Base-by-base conservation (phyloP, 2,797 vertebrate genomes). In the Graptemys geographica region DNA sequence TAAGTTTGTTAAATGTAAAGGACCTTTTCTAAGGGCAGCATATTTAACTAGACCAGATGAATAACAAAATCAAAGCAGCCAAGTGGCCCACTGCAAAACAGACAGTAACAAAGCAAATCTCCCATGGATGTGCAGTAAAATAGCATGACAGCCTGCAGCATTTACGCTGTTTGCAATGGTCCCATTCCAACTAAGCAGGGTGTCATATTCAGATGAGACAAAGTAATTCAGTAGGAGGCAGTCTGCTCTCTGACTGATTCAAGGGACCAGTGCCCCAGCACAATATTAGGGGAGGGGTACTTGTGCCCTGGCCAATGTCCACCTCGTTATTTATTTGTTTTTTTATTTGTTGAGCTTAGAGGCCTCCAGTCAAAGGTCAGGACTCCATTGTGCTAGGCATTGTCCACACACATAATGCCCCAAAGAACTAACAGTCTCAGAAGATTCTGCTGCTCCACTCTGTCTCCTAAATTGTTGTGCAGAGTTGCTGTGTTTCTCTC, bases 241-340 rank as follows among this genome's bases (percentile, higher is more conserved):
- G 23, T 28, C 28, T 44, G 69, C 31, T 53, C 12, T 89, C 57
- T 72, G 62, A 49, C 69, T 12, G 1, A 5, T 0, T 82, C 0
- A 2, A 8, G 2, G 0, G 51, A 12, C 23, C 37, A 0, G 0
- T 47, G 27, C 53, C 1, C 1, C 72, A 27, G 37, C 37, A 72
- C 19, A 6, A 41, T 72, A 23, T 72, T 72, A 74, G 52, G 51
- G 23, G 56, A 41, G 18, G 51, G 27, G 9, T 33, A 49, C 37
- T 27, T 74, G 8, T 52, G 15, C 79, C 57, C 23, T 9, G 37
- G 51, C 85, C 85, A 9, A 0, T 1, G 8, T 53, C 31, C 31
- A 1, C 0, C 6, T 72, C 8, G 25, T 49, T 13, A 62, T 33
- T 23, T 37, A 11, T 8, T 15, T 87, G 80, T 51, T 31, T 53